phyloP scores from a whole-genome alignment of 37 sponge, comb jelly and placozoan genomes.

The Spongilla lacustris region DNA sequence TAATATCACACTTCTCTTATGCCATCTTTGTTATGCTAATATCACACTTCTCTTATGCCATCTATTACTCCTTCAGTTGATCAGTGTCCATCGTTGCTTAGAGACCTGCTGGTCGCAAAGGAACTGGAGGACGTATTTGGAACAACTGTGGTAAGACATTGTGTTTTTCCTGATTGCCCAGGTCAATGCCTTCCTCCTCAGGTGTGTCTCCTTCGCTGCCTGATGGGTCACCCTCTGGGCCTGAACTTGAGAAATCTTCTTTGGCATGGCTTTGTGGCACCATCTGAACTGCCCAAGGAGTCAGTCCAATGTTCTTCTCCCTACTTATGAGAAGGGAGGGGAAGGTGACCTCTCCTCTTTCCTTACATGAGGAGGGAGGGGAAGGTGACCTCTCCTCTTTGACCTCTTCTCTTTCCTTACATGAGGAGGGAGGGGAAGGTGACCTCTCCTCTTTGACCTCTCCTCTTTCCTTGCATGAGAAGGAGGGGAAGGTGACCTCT shows the following conservation, averaged over 20 bases:
- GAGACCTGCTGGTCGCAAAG: constrained; percentile 59
- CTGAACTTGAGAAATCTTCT: constrained; percentile 80
- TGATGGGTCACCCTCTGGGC: constrained; percentile 81
- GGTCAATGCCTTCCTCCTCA: neutral
- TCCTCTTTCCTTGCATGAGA: neutral
- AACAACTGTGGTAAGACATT: constrained; percentile 41
- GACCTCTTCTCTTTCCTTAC: neutral
- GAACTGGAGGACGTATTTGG: constrained; percentile 62
- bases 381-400: no score
- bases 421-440: no score
- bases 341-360: neutral
- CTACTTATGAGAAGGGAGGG: no score
- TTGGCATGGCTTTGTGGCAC: constrained; percentile 86
- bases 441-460: neutral
- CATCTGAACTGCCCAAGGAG: constrained; percentile 53
- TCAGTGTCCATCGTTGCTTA: constrained; percentile 62
- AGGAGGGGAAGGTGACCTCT: neutral
- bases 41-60: neutral
- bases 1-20: neutral
- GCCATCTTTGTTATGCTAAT: neutral
- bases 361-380: no score
- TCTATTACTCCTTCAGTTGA: neutral
- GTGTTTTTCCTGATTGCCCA: neutral
- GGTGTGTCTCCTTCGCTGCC: constrained; percentile 48
- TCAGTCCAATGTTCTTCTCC: neutral